phyloP scores from a whole-genome alignment of 1,140 invertebrate genomes.

The Polypedilum vanderplanki region DNA sequence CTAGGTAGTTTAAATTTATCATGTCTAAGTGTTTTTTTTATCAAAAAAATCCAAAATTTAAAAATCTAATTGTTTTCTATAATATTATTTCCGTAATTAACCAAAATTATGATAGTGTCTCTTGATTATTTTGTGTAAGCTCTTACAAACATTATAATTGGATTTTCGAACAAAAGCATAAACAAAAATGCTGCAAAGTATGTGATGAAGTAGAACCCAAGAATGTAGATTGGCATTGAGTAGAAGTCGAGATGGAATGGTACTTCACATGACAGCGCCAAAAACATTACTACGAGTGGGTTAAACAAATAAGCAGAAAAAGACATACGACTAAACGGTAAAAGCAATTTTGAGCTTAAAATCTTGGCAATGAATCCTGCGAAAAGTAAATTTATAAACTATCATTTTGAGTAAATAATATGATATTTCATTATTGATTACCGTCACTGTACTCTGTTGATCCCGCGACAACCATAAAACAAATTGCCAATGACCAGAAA shows the following conservation, averaged over 20 bases:
- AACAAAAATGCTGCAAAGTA: background rate
- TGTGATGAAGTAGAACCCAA: background rate
- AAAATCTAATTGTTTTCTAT: too few species aligned
- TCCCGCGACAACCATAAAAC: conserved; percentile 18
- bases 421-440: background rate
- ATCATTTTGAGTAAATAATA: background rate
- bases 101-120: too few species aligned
- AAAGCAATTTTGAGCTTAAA: background rate
- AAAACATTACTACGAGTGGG: background rate
- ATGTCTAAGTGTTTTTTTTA: too few species aligned
- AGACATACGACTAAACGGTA: conserved; percentile 10
- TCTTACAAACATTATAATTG: conserved; percentile 20
- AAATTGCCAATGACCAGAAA: background rate
- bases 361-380: background rate
- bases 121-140: background rate
- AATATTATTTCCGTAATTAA: too few species aligned
- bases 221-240: background rate
- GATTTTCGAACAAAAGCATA: background rate
- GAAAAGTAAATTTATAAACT: background rate
- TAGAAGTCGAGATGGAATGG: conserved; percentile 9
- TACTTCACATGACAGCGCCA: background rate
- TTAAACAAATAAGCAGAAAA: conserved; percentile 23
- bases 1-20: too few species aligned
- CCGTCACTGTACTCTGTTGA: background rate
- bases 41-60: too few species aligned